phyloP scores from a whole-genome alignment of 2,797 vertebrate genomes.

The Oreonectes daqikongensis region DNA sequence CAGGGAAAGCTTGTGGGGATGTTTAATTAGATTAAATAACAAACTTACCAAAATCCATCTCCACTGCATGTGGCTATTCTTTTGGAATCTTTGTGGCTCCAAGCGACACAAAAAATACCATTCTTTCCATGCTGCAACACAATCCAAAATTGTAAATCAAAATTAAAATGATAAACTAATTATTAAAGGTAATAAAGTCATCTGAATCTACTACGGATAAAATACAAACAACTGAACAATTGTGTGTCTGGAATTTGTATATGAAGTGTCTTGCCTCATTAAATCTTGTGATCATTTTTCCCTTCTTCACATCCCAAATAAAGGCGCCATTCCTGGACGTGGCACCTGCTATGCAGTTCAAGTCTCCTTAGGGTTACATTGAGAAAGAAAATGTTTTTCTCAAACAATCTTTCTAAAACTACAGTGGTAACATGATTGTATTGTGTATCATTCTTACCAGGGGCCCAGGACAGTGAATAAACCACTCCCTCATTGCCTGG shows the following conservation, averaged over 20 bases:
- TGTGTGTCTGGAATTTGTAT: too few species aligned
- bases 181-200: too few species aligned
- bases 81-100: slow-evolving; percentile 98
- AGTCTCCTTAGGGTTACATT: slow-evolving; percentile 79
- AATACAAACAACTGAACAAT: too few species aligned
- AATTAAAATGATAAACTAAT: too few species aligned
- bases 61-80: slow-evolving; percentile 94
- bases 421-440: too few species aligned
- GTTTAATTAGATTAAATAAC: not conserved
- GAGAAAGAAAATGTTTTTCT: slow-evolving; percentile 27
- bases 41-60: slow-evolving; percentile 92
- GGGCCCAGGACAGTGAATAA: slow-evolving; percentile 97
- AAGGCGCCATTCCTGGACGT: slow-evolving; percentile 94
- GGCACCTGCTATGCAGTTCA: slow-evolving; percentile 94
- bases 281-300: slow-evolving; percentile 94
- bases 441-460: slow-evolving; percentile 79
- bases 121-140: slow-evolving; percentile 89
- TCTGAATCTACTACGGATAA: too few species aligned
- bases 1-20: not conserved
- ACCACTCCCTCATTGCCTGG: slow-evolving; percentile 97
- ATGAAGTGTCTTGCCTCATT: slow-evolving; percentile 80
- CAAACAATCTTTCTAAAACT: too few species aligned
- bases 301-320: slow-evolving; percentile 94
- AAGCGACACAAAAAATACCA: slow-evolving; percentile 96
- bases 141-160: slow-evolving; percentile 1